Evolutionary conservation across 2,888 invertebrate species (phyloP).

Genomic region (Pegoplata infirma): DNA sequence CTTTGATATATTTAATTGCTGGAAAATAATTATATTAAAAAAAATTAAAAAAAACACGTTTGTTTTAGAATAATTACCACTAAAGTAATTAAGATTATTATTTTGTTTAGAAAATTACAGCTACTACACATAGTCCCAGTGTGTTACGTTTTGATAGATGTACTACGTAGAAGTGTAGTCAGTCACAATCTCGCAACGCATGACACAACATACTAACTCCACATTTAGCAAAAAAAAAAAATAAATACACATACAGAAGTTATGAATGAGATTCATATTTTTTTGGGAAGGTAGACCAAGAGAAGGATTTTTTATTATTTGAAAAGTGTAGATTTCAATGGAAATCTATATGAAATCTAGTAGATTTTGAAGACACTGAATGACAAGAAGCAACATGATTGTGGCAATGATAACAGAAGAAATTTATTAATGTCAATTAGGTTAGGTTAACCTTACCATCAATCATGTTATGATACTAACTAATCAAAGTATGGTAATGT

Average conservation of each 20-base stretch:
- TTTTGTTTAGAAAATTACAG: slow-evolving; percentile 27
- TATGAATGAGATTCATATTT: not conserved
- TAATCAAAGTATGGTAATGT: too few relatives aligned
- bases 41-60: not conserved
- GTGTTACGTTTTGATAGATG: not conserved
- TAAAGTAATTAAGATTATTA: slow-evolving; percentile 51
- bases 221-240: too few relatives aligned
- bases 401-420: too few relatives aligned
- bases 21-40: not conserved
- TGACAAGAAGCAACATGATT: too few relatives aligned
- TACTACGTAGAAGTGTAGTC: not conserved
- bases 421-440: too few relatives aligned
- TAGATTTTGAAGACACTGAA: too few relatives aligned
- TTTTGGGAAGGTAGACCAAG: too few relatives aligned
- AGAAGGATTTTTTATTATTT: too few relatives aligned
- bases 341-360: too few relatives aligned
- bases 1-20: not conserved
- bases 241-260: not conserved
- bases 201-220: slow-evolving; percentile 12
- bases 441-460: too few relatives aligned
- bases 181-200: slow-evolving; percentile 35
- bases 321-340: too few relatives aligned
- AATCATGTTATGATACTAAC: too few relatives aligned
- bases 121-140: not conserved
- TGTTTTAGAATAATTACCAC: slow-evolving; percentile 6